phyloP scores from a whole-genome alignment of 2,888 invertebrate species.

The Aporophyla lueneburgensis region DNA sequence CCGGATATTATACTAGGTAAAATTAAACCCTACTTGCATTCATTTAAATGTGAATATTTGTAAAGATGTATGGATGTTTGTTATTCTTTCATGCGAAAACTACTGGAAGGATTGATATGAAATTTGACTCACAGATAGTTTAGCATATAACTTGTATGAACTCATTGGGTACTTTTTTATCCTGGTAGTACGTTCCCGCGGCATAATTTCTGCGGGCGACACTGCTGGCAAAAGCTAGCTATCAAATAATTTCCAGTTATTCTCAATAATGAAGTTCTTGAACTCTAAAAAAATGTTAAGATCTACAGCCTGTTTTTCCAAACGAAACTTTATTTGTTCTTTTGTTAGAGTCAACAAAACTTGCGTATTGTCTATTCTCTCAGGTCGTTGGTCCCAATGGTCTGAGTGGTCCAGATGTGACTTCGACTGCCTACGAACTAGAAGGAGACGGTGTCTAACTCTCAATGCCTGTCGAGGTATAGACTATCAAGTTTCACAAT shows the following conservation, averaged over 20 bases:
- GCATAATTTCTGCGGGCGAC: too few species aligned
- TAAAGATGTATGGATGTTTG: too few species aligned
- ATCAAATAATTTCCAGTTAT: too few species aligned
- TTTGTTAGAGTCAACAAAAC: not conserved
- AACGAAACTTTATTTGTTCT: not conserved
- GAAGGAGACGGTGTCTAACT: slow-evolving; percentile 94
- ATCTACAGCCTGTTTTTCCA: not conserved
- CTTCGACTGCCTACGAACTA: slow-evolving; percentile 96
- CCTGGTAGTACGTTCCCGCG: too few species aligned
- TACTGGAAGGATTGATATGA: too few species aligned
- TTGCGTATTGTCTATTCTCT: not conserved
- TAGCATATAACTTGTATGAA: too few species aligned
- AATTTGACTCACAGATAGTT: too few species aligned
- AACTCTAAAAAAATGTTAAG: not conserved
- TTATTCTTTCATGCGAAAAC: too few species aligned
- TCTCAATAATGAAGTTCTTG: not conserved
- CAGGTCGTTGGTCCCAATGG: slow-evolving; percentile 96
- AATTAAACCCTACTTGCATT: not conserved
- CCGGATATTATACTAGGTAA: slow-evolving; percentile 83
- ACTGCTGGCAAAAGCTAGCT: too few species aligned
- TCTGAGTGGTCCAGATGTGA: slow-evolving; percentile 98
- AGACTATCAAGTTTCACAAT: slow-evolving; percentile 85
- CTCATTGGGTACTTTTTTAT: too few species aligned
- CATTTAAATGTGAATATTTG: too few species aligned
- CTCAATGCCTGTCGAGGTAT: slow-evolving; percentile 83